Base-by-base conservation (phyloP, 2,113 vertebrate species). In the Odobenus rosmarus region DNA sequence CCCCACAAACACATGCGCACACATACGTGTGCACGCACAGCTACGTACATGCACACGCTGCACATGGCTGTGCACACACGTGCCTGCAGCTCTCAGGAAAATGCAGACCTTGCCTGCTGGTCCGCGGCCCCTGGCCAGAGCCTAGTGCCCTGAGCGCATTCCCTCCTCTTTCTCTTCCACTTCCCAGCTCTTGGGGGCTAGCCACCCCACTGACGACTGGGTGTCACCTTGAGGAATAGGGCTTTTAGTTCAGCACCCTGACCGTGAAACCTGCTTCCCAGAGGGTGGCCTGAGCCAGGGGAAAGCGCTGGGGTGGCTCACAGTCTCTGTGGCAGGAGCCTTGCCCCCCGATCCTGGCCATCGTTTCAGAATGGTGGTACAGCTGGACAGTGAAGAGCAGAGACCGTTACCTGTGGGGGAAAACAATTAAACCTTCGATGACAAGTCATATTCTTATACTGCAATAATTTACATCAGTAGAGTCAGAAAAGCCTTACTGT, bases 1-100 rank as follows among this genome's bases (percentile, higher is more conserved):
- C 26, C 24, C 10, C 62, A 42, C 49, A 19, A 42, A 13, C 13
- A 16, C 0, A 3, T 3, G 14, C 18, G 7, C 0, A 15, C 21
- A 80, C 11, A 53, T 4, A 14, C 1, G 1, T 19, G 42, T 33
- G 19, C 49, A 55, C 23, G 3, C 26, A 77, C 13, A 18, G 18
- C 46, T 31, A 31, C 8, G 10, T 1, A 18, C 7, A 9, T 11
- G 28, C 74, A 51, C 1, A 10, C 8, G 24, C 19, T 42, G 15
- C 8, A 10, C 36, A 42, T 18, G 24, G 49, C 28, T 31, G 16
- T 61, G 23, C 42, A 18, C 74, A 11, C 46, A 26, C 0, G 0
- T 2, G 11, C 11, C 0, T 19, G 21, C 21, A 59, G 46, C 92
- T 92, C 36, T 64, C 19, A 39, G 64, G 64, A 69, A 42, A 53